Percentiles rank a stretch among this genome's conserved stretches.
phyloP scores from a whole-genome alignment of 92 coral and sea anemone genomes.

The Virgularia gustaviana region DNA sequence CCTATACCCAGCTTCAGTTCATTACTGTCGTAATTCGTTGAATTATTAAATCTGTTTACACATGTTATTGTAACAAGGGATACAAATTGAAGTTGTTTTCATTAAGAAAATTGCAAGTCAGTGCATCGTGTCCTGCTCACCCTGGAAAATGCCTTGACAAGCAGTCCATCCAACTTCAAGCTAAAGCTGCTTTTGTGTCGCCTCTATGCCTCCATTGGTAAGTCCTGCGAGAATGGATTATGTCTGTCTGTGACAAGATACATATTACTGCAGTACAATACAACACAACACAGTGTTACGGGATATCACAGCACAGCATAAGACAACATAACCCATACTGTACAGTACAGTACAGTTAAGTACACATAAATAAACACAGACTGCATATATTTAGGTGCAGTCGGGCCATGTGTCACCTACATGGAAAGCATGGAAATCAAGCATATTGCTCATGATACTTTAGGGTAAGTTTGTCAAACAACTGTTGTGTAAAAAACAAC shows the following conservation, averaged over 20 bases:
- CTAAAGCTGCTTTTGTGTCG: slow-evolving; percentile 71
- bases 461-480: slow-evolving; percentile 65
- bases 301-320: neutral
- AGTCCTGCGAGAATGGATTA: slow-evolving; percentile 20
- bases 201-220: slow-evolving; percentile 80
- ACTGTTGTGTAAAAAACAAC: neutral
- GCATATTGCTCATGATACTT: slow-evolving; percentile 77
- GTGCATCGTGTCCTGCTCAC: slow-evolving; percentile 71
- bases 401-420: slow-evolving; percentile 63
- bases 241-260: neutral
- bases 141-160: slow-evolving; percentile 78
- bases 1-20: no score
- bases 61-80: neutral
- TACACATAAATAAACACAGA: neutral
- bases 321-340: neutral
- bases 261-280: neutral
- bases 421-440: slow-evolving; percentile 82
- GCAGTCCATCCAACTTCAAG: slow-evolving; percentile 83
- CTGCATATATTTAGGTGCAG: slow-evolving; percentile 57
- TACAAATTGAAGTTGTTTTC: no score
- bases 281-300: no score
- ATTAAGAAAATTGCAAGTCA: slow-evolving; percentile 1
- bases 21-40: no score
- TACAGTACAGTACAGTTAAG: neutral
- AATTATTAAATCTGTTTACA: no score